Base-by-base conservation (phyloP, 2,888 invertebrate species). In the Strigamia maritima region DNA sequence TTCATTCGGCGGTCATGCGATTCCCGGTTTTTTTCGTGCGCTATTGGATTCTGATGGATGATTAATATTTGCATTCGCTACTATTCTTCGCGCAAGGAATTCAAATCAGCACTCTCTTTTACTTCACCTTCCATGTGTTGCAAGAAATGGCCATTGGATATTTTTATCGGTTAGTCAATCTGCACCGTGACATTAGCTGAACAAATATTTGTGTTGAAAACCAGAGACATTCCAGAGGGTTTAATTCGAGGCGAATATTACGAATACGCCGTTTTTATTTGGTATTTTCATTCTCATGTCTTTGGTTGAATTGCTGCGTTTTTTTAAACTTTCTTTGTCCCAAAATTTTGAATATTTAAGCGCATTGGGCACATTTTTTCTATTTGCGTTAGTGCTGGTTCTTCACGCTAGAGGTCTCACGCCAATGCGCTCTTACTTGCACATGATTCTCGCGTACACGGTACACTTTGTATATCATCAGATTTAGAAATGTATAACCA, bases 391-490 rank as follows among this genome's bases (percentile, higher is more conserved):
- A 22, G 24, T 65, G 19, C 19, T 65, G 4, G 19, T 65, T 22
- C 60, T 65, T 2, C 60, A 65, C 60, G 60, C 60, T 22, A 65
- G 60, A 65, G 60, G 60, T 65, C 60, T 65, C 60, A 65, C 60
- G 19, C 60, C 60, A 22, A 65, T 65, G 24, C 60, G 22, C 60
- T 65, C 24, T 24, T 22, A 65, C 24, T 22, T 65, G 60, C 60
- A 65, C 24, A 65, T 65, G 60, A 65, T 65, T 65, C 60, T 65
- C 19, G 24, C 22, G 22, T 65, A 65, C 60, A 65, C 60, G 22
- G 24, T 65, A 22, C 60, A 65, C 22, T 65, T 3, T 65, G 60
- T 22, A 22, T 65, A 12, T n/a, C 60, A 12, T 19, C 22, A 22
- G 60, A 22, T 1, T 6, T 65, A 7, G 60, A 65, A 65, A 65